Evolutionary conservation across 2,888 invertebrate species (phyloP), one percentile per base, ranked within the genome.

Genomic region (Suillia variegata): DNA sequence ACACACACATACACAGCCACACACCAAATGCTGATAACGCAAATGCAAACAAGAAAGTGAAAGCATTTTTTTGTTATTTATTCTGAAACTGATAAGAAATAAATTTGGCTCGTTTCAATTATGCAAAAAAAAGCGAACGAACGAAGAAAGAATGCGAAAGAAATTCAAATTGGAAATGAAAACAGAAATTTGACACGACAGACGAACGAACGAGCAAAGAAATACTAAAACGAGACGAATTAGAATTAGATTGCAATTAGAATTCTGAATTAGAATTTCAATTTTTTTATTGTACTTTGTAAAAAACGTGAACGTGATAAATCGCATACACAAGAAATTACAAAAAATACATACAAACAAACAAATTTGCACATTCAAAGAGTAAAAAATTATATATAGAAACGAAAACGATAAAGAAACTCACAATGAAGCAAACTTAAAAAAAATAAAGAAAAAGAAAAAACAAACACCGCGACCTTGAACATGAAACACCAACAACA

Each of bases 121-220:
- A n/a, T n/a, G n/a, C n/a, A n/a, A 31, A 31, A 31, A 31, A 31
- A 31, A 12, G 31, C 31, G 31, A 12, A 6, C 31, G 31, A 12
- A 12, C 31, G 12, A 31, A 31, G 12, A 31, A 31, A 31, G 12
- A 31, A 31, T 8, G 31, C 31, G 31, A 31, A 31, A 38, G 38
- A 4, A 38, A 38, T 5, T 8, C 38, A 10, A 38, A n/a, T 10
- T 38, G 6, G 6, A n/a, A 38, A 38, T 38, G 38, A 38, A 38
- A 34, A 52, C 20, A 55, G 34, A 49, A 26, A 54, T 56, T 58
- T 62, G 15, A 38, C 38, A 38, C 10, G 13, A 38, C 38, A 67
- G 63, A 42, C 62, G 63, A n/a, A 69, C 66, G 67, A 62, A 63
- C 62, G 63, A 58, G 38, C 13, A 5, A 38, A 38, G 38, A 5